phyloP scores from a whole-genome alignment of 2,113 vertebrate species.

The Lycaon pictus region DNA sequence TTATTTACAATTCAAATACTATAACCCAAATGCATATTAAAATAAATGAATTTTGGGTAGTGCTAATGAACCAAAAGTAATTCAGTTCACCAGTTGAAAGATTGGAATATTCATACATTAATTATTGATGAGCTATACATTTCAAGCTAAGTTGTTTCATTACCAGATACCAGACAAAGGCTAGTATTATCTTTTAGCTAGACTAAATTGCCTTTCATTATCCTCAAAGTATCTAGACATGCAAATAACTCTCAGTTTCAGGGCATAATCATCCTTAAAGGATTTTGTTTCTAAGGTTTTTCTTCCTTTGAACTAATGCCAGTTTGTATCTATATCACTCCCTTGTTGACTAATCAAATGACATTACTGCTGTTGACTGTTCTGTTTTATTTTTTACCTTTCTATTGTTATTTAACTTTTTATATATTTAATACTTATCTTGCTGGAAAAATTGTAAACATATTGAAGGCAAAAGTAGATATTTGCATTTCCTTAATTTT shows the following conservation, averaged over 20 bases:
- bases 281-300: background rate
- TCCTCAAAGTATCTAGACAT: conserved; percentile 56
- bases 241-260: conserved; percentile 72
- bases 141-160: conserved; percentile 80
- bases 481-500: background rate
- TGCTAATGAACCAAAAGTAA: conserved; percentile 83
- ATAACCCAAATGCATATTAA: conserved; percentile 81
- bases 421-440: background rate
- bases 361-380: background rate
- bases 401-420: background rate
- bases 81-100: conserved; percentile 74
- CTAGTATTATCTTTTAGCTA: conserved; percentile 65
- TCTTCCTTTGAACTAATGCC: background rate
- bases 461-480: background rate
- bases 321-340: background rate
- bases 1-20: conserved; percentile 86
- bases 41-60: conserved; percentile 84
- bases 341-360: background rate
- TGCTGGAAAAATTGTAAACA: background rate
- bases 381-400: background rate
- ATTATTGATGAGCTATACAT: conserved; percentile 81
- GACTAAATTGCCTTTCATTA: conserved; percentile 79
- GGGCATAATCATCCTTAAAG: background rate
- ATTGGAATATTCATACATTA: conserved; percentile 77
- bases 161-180: conserved; percentile 71